Evolutionary conservation across 2,113 vertebrate genomes (phyloP).

Genomic region (Stegostoma tigrinum): DNA sequence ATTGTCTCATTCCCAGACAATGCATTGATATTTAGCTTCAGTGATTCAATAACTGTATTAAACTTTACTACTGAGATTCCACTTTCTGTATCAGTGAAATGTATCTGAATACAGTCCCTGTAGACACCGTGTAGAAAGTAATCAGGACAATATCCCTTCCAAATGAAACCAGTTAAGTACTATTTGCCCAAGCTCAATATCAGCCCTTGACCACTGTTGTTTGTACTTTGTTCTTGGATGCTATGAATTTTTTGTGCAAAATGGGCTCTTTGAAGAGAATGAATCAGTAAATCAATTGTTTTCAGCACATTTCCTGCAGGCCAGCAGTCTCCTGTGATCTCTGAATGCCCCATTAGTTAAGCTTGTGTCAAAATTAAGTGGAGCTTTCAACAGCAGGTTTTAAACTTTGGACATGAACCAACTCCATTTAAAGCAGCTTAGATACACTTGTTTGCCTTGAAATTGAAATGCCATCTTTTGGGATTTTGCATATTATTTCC

Average conservation of each 20-base stretch:
- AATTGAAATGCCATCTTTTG: not conserved
- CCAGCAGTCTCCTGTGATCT: not conserved
- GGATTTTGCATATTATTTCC: not conserved
- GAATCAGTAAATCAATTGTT: conserved; percentile 6
- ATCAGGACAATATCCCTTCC: conserved; percentile 11
- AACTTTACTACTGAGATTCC: not conserved
- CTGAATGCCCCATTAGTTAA: not conserved
- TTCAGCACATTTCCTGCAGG: not conserved
- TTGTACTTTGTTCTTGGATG: not conserved
- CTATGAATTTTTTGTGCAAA: not conserved
- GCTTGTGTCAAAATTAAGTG: not conserved
- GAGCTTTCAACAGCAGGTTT: conserved; percentile 17
- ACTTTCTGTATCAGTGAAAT: not conserved
- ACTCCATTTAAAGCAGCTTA: not conserved
- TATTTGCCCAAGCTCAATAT: not conserved
- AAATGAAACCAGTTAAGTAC: not conserved
- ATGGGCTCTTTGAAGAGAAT: not conserved
- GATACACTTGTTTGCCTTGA: not conserved
- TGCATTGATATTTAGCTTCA: not conserved
- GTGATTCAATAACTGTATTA: not conserved
- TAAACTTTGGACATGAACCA: not conserved
- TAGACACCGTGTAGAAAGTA: not conserved
- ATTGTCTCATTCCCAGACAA: not conserved
- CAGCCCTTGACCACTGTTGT: conserved; percentile 15
- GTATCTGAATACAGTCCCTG: not conserved